These are phyloP conservation scores for Chaetodon trifasciatus DNA, from an alignment of 2,797 vertebrate genomes.

Conservation along the genomic window DNA sequence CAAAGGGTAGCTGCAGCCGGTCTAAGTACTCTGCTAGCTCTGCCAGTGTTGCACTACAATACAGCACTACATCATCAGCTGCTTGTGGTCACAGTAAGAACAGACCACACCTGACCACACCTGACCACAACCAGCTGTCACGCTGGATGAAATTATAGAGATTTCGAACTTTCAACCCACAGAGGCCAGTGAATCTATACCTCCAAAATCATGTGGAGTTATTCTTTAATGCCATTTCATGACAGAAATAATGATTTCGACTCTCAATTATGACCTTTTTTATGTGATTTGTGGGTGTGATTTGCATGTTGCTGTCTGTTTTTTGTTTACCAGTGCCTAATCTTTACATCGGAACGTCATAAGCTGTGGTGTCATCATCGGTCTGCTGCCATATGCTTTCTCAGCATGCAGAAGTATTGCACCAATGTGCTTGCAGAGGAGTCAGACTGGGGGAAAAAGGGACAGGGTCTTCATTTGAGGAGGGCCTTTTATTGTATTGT, in stretches of 20 bases:
- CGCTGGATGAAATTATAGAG: not conserved
- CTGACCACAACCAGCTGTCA: not conserved
- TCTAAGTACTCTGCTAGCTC: not conserved
- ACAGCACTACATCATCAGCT: not conserved
- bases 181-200: not conserved
- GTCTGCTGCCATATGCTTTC: not conserved
- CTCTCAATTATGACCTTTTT: not conserved
- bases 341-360: constrained; percentile 3
- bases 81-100: not conserved
- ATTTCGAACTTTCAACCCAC: not conserved
- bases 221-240: not conserved
- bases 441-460: too few species aligned
- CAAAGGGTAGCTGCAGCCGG: not conserved
- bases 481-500: not conserved
- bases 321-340: not conserved
- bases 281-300: not conserved
- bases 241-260: not conserved
- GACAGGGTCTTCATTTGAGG: too few species aligned
- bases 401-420: not conserved
- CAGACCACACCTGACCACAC: not conserved
- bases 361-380: not conserved
- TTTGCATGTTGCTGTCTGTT: not conserved
- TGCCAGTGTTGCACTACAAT: not conserved
- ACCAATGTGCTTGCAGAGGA: not conserved
- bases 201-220: not conserved